Evolutionary conservation across 2,888 invertebrate genomes (phyloP).

Genomic region (Melanotus villosus): DNA sequence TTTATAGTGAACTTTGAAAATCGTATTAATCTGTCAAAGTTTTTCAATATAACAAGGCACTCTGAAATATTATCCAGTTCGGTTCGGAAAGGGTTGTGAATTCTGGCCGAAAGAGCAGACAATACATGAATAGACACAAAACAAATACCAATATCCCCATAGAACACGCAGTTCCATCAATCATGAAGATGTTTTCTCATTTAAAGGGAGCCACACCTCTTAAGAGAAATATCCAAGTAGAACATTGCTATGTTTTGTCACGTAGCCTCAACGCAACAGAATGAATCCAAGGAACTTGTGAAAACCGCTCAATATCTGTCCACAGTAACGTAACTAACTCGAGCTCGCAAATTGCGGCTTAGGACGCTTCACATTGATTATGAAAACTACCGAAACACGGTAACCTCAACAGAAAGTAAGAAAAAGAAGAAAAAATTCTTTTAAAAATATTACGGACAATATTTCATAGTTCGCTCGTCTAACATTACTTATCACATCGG

Average conservation of each 20-base stretch:
- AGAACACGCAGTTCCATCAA: conserved; percentile 31
- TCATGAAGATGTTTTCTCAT: conserved; percentile 32
- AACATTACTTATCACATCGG: background rate
- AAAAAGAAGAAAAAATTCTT: background rate
- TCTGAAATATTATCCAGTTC: conserved; percentile 6
- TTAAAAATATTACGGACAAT: background rate
- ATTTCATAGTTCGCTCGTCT: background rate
- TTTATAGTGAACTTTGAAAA: background rate
- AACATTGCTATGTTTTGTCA: conserved; percentile 19
- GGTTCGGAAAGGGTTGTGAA: conserved; percentile 13
- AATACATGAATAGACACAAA: conserved; percentile 23
- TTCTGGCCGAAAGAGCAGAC: conserved; percentile 21
- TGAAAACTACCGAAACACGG: conserved; percentile 16
- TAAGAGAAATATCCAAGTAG: conserved; percentile 21
- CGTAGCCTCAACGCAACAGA: conserved; percentile 16
- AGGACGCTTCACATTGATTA: conserved; percentile 12
- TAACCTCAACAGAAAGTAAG: too few relatives aligned
- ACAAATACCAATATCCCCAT: conserved; percentile 29
- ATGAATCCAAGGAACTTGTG: conserved; percentile 16
- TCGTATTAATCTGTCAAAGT: conserved; percentile 18
- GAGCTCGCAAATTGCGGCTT: conserved; percentile 6
- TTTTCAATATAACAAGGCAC: conserved; percentile 5
- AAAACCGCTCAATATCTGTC: conserved; percentile 21
- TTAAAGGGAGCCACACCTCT: conserved; percentile 22
- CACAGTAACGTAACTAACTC: background rate